Base-by-base conservation (phyloP, 2,113 vertebrate species). In the Colinus virginianus region DNA sequence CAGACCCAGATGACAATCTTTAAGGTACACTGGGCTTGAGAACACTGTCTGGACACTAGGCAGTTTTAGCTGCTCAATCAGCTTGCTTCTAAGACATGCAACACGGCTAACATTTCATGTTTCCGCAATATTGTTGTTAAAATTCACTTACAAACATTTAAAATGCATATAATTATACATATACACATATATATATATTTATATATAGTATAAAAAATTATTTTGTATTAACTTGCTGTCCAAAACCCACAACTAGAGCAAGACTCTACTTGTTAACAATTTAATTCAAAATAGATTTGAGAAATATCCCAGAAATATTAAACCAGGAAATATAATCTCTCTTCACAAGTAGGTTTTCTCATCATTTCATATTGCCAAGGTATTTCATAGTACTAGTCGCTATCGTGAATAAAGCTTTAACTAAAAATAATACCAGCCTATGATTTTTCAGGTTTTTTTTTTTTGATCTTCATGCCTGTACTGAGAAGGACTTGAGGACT, bases 1-100 rank as follows among this genome's bases (percentile, higher is more conserved):
- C 15, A 86, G 26, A 53, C 22, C 13, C 51, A 68, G 71, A 5
- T 69, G 38, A 20, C n/a, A 28, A n/a, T 20, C 23, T 38, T 45
- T 36, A 49, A 87, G 42, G 28, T 63, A 8, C 36, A 36, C 20
- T 14, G 21, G 42, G 23, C 20, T 32, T 34, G 48, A 0, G 0
- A n/a, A 22, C 34, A 40, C 22, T n/a, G 13, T 5, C 66, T 40
- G 36, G 32, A 63, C 13, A 12, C 14, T 17, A 36, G 28, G 25
- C n/a, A 83, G 32, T 62, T 42, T 87, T 43, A 91, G 21, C 17
- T 20, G 67, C 46, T 17, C 23, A 48, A 76, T 45, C 22, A 66
- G 32, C 9, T 9, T 40, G 21, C 23, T 64, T 21, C 23, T 38
- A 46, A 36, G 34, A 32, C 2, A 34, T 49, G 38, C 5, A 43